phyloP scores from a whole-genome alignment of 2,888 invertebrate genomes.

The Torymus texanus region DNA sequence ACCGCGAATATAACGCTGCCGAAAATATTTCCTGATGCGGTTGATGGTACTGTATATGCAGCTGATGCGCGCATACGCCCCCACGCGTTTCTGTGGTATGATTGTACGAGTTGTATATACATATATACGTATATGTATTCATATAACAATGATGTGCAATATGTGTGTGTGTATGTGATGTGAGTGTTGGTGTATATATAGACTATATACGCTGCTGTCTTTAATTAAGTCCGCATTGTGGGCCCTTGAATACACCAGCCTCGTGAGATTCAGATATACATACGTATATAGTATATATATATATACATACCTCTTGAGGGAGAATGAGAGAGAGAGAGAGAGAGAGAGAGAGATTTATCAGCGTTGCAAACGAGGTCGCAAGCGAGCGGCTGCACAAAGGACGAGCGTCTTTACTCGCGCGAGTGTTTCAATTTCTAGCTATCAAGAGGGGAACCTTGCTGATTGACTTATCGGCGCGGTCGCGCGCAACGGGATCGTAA shows the following conservation, averaged over 20 bases:
- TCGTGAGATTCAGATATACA: conserved; percentile 13
- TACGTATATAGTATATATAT: background rate
- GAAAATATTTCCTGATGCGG: too few species aligned
- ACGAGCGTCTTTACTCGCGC: conserved; percentile 28
- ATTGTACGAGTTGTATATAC: too few species aligned
- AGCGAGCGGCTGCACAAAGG: conserved; percentile 10
- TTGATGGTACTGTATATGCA: too few species aligned
- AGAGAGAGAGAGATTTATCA: conserved; percentile 33
- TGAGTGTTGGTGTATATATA: too few species aligned
- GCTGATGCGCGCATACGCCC: too few species aligned
- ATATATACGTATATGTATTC: too few species aligned
- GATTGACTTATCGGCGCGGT: conserved; percentile 46
- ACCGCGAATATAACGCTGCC: too few species aligned
- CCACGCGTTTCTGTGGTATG: too few species aligned
- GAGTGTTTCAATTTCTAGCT: conserved; percentile 54
- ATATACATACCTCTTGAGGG: background rate
- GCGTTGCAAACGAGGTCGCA: conserved; percentile 24
- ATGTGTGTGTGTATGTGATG: too few species aligned
- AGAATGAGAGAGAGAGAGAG: conserved; percentile 1
- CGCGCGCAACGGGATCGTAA: conserved; percentile 40
- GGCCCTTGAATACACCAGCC: conserved; percentile 43
- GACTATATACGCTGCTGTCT: conserved; percentile 61
- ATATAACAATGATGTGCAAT: too few species aligned
- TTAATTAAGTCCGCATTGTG: conserved; percentile 72
- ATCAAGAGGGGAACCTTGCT: background rate